Evolutionary conservation across 2,888 invertebrate species (phyloP), one percentile per base, ranked within the genome.

Genomic region (Uropetala carovei): DNA sequence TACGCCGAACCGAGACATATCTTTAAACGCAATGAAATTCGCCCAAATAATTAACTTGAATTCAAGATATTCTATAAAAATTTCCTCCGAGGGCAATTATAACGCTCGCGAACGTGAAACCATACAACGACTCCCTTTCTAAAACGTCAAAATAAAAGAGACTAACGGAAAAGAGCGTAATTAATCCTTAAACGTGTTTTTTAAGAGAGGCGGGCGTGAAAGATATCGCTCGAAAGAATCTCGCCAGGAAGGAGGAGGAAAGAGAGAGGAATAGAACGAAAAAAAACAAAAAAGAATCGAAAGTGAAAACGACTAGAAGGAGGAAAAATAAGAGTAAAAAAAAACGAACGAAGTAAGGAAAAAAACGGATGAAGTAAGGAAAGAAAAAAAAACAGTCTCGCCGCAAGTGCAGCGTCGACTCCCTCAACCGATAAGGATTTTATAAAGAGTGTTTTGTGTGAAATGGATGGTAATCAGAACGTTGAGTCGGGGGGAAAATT

Each of bases 381-480:
- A 18, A 56, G 56, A 14, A 57, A 84, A n/a, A 56, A n/a, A n/a
- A n/a, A 18, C 16, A 7, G 30, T 56, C 43, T 18, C 18, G 57
- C n/a, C n/a, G n/a, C 84, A 84, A 57, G n/a, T 11, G 57, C 57
- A 84, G 84, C 43, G 11, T 57, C 57, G 57, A 10, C 84, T n/a
- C 57, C 84, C 57, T 57, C 5, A n/a, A 84, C 56, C 84, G 84
- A 84, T 57, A 57, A 84, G 57, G 57, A 84, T 84, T 84, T 84
- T 84, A 57, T 57, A 57, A n/a, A n/a, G 59, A 89, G 64, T 89
- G 89, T 89, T 89, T 89, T 89, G 64, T 60, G 64, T 18, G 89
- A 64, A 89, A 64, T 89, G 89, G 89, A 64, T 89, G 64, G 64
- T 89, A 89, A 89, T 89, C 64, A 89, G 89, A 60, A 89, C 64